A percentile compares a stretch with the other conserved stretches of the same genome.
Evolutionary conservation across 1,140 invertebrate species (phyloP).

Genomic region (Condylostylus longicornis): DNA sequence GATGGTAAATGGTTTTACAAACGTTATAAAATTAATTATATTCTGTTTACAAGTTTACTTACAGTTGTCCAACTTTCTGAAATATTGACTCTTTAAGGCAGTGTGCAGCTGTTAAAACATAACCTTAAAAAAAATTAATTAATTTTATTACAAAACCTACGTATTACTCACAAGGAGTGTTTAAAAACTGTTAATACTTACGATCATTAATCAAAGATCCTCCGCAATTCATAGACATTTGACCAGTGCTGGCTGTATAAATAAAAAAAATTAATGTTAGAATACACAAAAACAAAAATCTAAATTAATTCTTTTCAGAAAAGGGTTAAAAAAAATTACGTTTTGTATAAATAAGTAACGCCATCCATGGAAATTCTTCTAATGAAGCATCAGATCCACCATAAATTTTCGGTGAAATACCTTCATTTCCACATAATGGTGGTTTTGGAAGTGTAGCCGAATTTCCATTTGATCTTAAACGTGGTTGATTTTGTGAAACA

Average conservation of each 20-base stretch:
- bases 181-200: too few species aligned
- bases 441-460: slow-evolving; percentile 14
- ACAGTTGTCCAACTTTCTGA: slow-evolving; percentile 34
- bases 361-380: slow-evolving; percentile 48
- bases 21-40: too few species aligned
- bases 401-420: slow-evolving; percentile 25
- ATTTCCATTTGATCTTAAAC: too few species aligned
- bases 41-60: slow-evolving; percentile 20
- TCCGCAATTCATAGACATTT: slow-evolving; percentile 36
- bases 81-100: slow-evolving; percentile 39
- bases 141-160: too few species aligned
- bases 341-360: slow-evolving; percentile 39
- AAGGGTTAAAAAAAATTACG: slow-evolving; percentile 6
- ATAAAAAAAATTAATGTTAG: background rate
- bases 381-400: slow-evolving; percentile 28
- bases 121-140: slow-evolving; percentile 40
- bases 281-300: background rate
- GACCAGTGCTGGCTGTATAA: slow-evolving; percentile 6
- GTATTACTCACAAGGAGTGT: too few species aligned
- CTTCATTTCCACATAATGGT: slow-evolving; percentile 22
- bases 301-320: background rate
- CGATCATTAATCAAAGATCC: slow-evolving; percentile 35
- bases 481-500: background rate
- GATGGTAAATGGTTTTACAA: too few species aligned
- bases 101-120: slow-evolving; percentile 55